Base-by-base conservation (phyloP, 1,140 invertebrate genomes). In the Heliconius hewitsoni region DNA sequence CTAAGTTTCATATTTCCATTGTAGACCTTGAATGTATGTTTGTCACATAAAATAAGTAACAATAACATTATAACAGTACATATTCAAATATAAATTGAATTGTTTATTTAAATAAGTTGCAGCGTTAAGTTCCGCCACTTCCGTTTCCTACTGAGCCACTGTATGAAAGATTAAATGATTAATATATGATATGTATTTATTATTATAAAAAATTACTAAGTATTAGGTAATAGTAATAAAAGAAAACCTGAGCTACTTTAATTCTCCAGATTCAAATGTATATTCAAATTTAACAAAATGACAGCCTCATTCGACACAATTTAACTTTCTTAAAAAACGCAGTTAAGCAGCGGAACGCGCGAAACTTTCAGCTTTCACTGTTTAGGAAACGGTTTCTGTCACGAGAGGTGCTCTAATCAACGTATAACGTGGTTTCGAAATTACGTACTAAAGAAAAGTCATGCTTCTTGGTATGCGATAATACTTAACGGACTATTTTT, bases 281-380 rank as follows among this genome's bases (percentile, higher is more conserved):
- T 66, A 66, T 66, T 30, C 27, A 30, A 30, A 66, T 57, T 23
- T 23, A 57, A 23, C 8, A 57, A 3, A 9, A 57, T 23, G 8
- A 6, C 19, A 57, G 8, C 19, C 27, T 34, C 23, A 75, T 74
- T 75, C 77, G 71, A 75, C 79, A 78, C 57, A 46, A 74, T 79
- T 81, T 74, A 30, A 70, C 78, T 80, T 81, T 83, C 77, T 39
- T 74, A 78, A 83, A 81, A 83, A 78, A 73, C 60, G 75, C 57
- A 34, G 73, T 37, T 73, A 83, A 79, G 34, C n/a, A 75, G 72
- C 80, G 82, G 71, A 77, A 83, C 82, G 80, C 77, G 80, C 78
- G 75, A 80, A 81, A 76, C 60, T 73, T 83, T 76, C 73, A 37
- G 73, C 81, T 82, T 82, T 82, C 81, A 82, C 81, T 78, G 57